Evolutionary conservation across 2,888 invertebrate species (phyloP).

Genomic region (Acleris cristana): DNA sequence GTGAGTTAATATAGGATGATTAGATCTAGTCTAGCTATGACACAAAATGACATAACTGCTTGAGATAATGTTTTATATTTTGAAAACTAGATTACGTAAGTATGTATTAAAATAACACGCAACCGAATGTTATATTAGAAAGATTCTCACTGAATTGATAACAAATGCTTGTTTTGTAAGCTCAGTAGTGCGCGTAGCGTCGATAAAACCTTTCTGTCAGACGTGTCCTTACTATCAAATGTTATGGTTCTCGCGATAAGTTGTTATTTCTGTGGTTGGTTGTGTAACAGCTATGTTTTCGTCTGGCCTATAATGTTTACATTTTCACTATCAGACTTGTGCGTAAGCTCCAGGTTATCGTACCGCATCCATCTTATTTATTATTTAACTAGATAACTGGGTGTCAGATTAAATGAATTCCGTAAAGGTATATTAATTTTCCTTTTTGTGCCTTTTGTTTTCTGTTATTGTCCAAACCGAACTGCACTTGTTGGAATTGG

Average conservation of each 20-base stretch:
- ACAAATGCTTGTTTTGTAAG: not conserved
- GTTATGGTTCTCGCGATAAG: constrained; percentile 41
- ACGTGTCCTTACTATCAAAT: constrained; percentile 9
- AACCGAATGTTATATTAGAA: no score
- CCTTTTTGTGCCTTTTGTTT: no score
- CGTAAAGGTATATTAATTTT: constrained; percentile 1
- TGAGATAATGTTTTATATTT: no score
- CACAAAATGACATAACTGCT: no score
- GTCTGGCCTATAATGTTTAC: constrained; percentile 39
- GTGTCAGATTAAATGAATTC: constrained; percentile 11
- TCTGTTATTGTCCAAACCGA: no score
- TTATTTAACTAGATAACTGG: constrained; percentile 19
- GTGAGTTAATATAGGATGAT: no score
- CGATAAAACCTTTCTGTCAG: constrained; percentile 16
- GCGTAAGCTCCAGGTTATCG: constrained; percentile 61
- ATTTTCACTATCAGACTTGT: constrained; percentile 40
- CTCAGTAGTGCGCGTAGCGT: not conserved
- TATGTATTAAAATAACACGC: no score
- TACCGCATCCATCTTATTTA: constrained; percentile 35
- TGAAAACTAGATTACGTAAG: no score
- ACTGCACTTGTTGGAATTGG: no score
- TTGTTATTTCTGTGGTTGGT: constrained; percentile 48
- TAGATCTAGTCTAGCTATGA: no score
- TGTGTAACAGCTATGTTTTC: constrained; percentile 41
- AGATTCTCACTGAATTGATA: constrained; percentile 6